These are phyloP conservation scores for Labeo calbasu DNA, from an alignment of 2,797 vertebrate species.

Conservation along the genomic window DNA sequence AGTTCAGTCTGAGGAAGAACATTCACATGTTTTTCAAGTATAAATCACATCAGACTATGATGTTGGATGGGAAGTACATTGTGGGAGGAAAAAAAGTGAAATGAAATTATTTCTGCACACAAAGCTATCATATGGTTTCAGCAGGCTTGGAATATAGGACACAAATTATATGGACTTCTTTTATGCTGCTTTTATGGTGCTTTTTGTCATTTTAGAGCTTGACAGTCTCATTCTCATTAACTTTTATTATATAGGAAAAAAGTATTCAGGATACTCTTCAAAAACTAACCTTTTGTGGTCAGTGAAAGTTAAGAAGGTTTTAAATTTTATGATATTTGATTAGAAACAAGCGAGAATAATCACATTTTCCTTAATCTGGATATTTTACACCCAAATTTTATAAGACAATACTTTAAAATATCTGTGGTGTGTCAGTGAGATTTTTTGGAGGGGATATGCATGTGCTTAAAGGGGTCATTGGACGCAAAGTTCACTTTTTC, in stretches of 20 bases:
- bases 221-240: background rate
- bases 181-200: slow-evolving; percentile 2
- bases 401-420: too few relatives aligned
- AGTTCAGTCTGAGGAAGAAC: slow-evolving; percentile 29
- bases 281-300: background rate
- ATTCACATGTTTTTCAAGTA: slow-evolving; percentile 23
- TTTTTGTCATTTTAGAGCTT: slow-evolving; percentile 18
- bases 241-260: background rate
- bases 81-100: slow-evolving; percentile 18
- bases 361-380: background rate
- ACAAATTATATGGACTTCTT: slow-evolving; percentile 22
- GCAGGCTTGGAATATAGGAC: background rate
- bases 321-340: background rate
- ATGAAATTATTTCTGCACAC: slow-evolving; percentile 13
- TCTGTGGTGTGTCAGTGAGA: too few relatives aligned
- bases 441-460: too few relatives aligned
- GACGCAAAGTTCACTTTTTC: too few relatives aligned
- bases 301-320: too few relatives aligned
- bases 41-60: slow-evolving; percentile 21
- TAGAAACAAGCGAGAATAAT: background rate
- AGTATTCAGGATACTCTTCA: background rate
- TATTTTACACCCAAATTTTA: too few relatives aligned
- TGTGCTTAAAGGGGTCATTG: too few relatives aligned
- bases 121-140: slow-evolving; percentile 7
- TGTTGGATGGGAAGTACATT: background rate